Conservation (phyloP, 2,888 invertebrate genomes). For the Odontomyia ornata region DNA sequence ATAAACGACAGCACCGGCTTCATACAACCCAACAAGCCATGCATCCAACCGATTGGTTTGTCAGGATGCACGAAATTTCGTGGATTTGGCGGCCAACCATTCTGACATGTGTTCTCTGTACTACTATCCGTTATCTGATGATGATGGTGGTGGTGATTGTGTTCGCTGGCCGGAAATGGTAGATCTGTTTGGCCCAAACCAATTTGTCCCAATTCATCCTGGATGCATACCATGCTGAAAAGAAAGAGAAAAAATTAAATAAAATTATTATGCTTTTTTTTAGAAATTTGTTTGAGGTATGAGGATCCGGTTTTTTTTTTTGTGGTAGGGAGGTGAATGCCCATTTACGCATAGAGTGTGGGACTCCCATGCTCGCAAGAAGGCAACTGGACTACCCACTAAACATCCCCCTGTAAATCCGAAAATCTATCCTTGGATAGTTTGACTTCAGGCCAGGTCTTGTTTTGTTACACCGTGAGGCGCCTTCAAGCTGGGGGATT, state of each 20-base stretch:
- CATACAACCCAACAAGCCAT: conserved; percentile 87
- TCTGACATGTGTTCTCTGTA: conserved; percentile 63
- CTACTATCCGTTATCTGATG: conserved; percentile 62
- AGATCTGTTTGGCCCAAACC: conserved; percentile 58
- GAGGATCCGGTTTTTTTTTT: no score
- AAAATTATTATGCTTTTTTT: conserved; percentile 29
- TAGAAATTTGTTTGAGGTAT: background rate
- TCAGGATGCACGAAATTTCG: conserved; percentile 61
- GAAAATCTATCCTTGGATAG: no score
- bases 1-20: conserved; percentile 88
- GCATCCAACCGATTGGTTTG: conserved; percentile 77
- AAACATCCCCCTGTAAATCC: no score
- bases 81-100: conserved; percentile 66
- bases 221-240: conserved; percentile 72
- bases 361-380: no score
- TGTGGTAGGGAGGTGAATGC: no score
- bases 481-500: no score
- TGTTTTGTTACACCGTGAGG: no score
- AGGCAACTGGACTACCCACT: no score
- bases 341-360: no score
- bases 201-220: conserved; percentile 71
- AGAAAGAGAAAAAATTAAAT: conserved; percentile 33
- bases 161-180: conserved; percentile 58
- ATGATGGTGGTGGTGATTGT: conserved; percentile 18
- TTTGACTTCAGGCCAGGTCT: no score